A percentile compares a stretch with the other conserved stretches of the same genome.
phyloP scores from a whole-genome alignment of 2,113 vertebrate genomes.

The Macheiramphus alcinus region DNA sequence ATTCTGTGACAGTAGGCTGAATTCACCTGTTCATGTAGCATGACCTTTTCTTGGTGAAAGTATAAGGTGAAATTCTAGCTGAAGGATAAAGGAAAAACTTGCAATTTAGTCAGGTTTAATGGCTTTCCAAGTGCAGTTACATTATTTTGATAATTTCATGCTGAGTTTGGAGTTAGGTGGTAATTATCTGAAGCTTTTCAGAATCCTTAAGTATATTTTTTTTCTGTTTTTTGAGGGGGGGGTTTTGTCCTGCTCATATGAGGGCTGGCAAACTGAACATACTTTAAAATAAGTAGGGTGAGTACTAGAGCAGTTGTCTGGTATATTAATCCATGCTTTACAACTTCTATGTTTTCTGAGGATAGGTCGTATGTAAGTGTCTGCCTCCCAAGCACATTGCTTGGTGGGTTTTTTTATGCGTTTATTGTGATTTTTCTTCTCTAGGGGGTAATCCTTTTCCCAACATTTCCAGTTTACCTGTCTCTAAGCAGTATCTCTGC shows the following conservation, averaged over 20 bases:
- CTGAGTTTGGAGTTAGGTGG: background rate
- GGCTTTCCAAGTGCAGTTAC: background rate
- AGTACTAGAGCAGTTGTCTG: background rate
- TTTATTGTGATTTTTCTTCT: background rate
- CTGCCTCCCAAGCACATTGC: background rate
- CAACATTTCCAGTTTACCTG: background rate
- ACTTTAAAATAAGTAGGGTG: background rate
- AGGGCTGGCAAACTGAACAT: background rate
- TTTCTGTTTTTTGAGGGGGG: too few relatives aligned
- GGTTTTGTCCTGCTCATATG: background rate
- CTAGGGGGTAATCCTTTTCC: background rate
- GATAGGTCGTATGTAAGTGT: background rate
- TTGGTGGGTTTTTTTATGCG: accelerated
- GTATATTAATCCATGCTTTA: background rate
- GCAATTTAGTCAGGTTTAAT: background rate
- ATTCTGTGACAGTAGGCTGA: background rate
- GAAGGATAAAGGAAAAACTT: background rate
- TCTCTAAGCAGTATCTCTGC: background rate
- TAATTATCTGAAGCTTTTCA: background rate
- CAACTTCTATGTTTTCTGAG: background rate
- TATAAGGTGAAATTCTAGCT: background rate
- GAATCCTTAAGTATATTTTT: background rate
- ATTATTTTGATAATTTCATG: background rate
- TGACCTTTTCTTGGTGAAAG: background rate
- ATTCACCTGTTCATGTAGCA: background rate